These are phyloP conservation scores for Alfaro cultratus DNA, from an alignment of 2,797 vertebrate species.

Conservation along the genomic window DNA sequence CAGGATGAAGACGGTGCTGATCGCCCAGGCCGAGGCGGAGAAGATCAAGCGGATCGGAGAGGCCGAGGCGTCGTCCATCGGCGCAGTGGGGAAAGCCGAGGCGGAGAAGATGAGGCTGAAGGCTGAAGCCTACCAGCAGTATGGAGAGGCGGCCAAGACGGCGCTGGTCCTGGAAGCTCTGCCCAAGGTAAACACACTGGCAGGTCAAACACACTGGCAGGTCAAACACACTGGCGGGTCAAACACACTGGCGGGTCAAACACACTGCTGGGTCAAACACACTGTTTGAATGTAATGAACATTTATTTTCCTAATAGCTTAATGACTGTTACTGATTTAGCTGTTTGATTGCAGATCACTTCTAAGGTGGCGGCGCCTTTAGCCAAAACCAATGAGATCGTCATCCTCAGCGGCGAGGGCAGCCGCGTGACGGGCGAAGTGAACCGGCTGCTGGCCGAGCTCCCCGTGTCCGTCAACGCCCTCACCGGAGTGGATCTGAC, in stretches of 20 bases:
- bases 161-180: constrained; percentile 92
- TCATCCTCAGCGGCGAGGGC: constrained; percentile 90
- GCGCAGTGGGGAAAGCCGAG: constrained; percentile 90
- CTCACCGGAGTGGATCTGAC: constrained; percentile 92
- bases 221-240: too few relatives aligned
- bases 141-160: constrained; percentile 91
- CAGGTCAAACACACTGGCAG: accelerated
- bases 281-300: too few relatives aligned
- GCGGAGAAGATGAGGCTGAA: constrained; percentile 95
- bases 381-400: constrained; percentile 88
- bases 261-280: too few relatives aligned
- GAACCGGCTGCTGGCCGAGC: constrained; percentile 89
- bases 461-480: constrained; percentile 89
- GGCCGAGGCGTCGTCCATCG: constrained; percentile 89
- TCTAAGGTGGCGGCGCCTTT: constrained; percentile 89
- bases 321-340: not conserved
- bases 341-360: constrained; percentile 82
- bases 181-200: constrained; percentile 82
- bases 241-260: too few relatives aligned
- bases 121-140: constrained; percentile 91
- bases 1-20: constrained; percentile 90
- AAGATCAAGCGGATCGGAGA: constrained; percentile 91
- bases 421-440: constrained; percentile 83
- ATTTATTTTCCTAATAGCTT: too few relatives aligned
- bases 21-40: constrained; percentile 91